Evolutionary conservation across 2,888 invertebrate genomes (phyloP), one percentile per base, ranked within the genome.

Genomic region (Listrodromus nycthemerus): DNA sequence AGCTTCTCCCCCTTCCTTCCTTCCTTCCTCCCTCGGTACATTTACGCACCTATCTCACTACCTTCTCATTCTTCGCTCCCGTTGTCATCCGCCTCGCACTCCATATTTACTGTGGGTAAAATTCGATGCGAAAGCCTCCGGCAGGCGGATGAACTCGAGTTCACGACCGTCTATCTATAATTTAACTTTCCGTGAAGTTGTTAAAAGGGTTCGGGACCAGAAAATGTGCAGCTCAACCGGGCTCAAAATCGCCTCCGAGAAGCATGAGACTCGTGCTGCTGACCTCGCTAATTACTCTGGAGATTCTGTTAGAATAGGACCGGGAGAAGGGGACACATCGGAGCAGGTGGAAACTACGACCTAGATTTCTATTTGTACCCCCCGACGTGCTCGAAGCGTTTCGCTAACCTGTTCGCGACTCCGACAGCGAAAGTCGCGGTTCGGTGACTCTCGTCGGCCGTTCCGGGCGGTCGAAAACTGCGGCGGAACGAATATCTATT

Each of bases 361-460:
- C 83, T 76, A 76, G 83, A 83, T 83, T 83, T 83, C 76, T 76
- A 83, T 83, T 41, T 41, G 16, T 80, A 80, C 63, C 50, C 70
- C 52, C 24, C 52, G 65, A 33, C 27, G 58, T 37, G 48, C 50
- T 69, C 70, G 41, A 69, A 69, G 27, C 55, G 50, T 66, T 65
- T 55, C 67, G 75, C 75, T 76, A 58, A 67, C 77, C 81, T 13
- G 52, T 41, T 76, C 55, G 21, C 48, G 33, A 33, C 19, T 5
- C 19, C 61, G 61, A 79, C 84, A 73, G 65, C 67, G 50, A 58
- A 75, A 61, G 52, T 69, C 63, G 66, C 19, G 77, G 50, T 63
- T 63, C 24, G 66, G 37, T 65, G 7, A 52, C 71, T 41, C 58
- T 83, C 74, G 67, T 67, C 69, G 69, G 37, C 65, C 27, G 50